phyloP scores from a whole-genome alignment of 2,888 invertebrate species.

The Scaptomyza flava region DNA sequence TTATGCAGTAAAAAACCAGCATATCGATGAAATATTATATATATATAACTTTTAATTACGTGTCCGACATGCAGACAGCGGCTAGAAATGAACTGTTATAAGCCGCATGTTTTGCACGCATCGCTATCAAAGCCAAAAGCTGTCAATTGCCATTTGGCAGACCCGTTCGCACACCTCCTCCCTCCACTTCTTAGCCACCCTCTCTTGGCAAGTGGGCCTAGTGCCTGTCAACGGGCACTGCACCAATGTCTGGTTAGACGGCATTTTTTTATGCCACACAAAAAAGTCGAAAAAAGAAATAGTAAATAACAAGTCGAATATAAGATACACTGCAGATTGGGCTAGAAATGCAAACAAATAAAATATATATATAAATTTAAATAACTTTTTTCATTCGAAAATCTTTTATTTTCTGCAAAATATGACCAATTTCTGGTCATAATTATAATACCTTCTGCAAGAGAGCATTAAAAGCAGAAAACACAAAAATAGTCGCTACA shows the following conservation, averaged over 20 bases:
- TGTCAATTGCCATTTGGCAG: constrained; percentile 63
- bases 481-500: constrained; percentile 41
- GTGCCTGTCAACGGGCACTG: constrained; percentile 37
- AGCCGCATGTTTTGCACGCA: constrained; percentile 65
- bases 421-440: neutral
- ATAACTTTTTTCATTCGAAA: too few species aligned
- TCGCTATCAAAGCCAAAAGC: constrained; percentile 51
- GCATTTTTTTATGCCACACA: constrained; percentile 60
- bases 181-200: constrained; percentile 26
- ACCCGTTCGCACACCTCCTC: constrained; percentile 48
- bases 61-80: constrained; percentile 35
- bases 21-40: constrained; percentile 6
- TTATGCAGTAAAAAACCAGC: constrained; percentile 46
- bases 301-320: neutral
- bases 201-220: constrained; percentile 18
- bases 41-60: constrained; percentile 60
- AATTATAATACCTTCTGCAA: neutral
- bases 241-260: constrained; percentile 71
- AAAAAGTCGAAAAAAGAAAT: neutral
- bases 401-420: neutral
- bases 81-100: constrained; percentile 71
- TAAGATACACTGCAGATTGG: neutral
- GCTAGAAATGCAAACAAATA: too few species aligned
- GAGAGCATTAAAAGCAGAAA: constrained; percentile 17
- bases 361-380: too few species aligned